Base-by-base conservation (phyloP, 2,888 invertebrate genomes). In the Baronia brevicornis region DNA sequence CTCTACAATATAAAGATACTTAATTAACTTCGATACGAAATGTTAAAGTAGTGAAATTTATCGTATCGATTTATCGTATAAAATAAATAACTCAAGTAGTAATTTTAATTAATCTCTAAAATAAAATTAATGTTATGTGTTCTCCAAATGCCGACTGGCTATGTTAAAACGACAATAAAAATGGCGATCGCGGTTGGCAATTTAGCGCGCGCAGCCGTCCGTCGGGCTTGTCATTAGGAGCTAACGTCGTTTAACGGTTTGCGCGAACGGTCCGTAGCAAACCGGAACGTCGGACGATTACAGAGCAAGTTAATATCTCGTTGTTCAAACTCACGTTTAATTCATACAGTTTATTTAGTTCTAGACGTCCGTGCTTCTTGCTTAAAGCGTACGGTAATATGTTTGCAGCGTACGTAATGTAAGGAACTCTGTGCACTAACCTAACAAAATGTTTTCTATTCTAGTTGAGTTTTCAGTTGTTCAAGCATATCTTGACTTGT, bases 261-360 rank as follows among this genome's bases (percentile, higher is more conserved):
- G 60, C 62, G 61, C 61, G 68, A 61, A n/a, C n/a, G n/a, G n/a
- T n/a, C n/a, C n/a, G n/a, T n/a, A n/a, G n/a, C n/a, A n/a, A n/a
- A 60, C 57, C 48, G 41, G 34, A 27, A 31, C 22, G 27, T n/a
- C 10, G 15, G 12, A 5, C 30, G 21, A 21, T 30, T 26, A 30
- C 17, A 12, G 18, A 14, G 28, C 43, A 43, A 58, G 54, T 55
- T 56, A 60, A 60, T 51, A 52, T 58, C 48, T 43, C 36, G 55
- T 58, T 55, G 59, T 56, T 60, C 51, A 42, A 51, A 46, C 39
- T 29, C 25, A 39, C 34, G 33, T 52, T 54, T 57, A 60, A 60
- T 59, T 61, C 55, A 53, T 59, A 39, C 39, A 44, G 45, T 60
- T 70, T n/a, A n/a, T n/a, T n/a, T 66, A 66, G 51, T 57, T 42